A percentile compares a stretch with the other conserved stretches of the same genome.
These are phyloP conservation scores for Tor tambroides DNA, from an alignment of 2,113 vertebrate species.

Conservation along the genomic window DNA sequence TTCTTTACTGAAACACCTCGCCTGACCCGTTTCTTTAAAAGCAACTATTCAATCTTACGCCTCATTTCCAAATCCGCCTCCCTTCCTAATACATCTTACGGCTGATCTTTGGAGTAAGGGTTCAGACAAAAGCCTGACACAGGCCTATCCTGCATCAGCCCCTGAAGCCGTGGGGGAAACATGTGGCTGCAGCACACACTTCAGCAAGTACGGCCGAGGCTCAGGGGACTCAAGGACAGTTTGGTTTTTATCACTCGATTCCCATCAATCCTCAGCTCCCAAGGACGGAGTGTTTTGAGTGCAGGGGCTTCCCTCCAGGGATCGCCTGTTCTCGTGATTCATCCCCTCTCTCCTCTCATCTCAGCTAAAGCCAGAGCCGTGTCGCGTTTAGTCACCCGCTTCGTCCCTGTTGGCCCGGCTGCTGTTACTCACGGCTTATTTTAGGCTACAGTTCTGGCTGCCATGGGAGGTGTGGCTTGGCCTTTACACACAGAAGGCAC, in stretches of 20 bases:
- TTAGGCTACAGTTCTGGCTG: slow-evolving; percentile 8
- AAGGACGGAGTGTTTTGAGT: slow-evolving; percentile 41
- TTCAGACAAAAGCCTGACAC: slow-evolving; percentile 22
- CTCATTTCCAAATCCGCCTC: slow-evolving; percentile 35
- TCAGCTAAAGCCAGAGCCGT: slow-evolving; percentile 10
- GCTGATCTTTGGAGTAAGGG: not conserved
- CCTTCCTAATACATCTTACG: slow-evolving; percentile 15
- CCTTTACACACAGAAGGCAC: not conserved
- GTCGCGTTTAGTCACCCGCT: slow-evolving; percentile 28
- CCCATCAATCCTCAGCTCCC: slow-evolving; percentile 47
- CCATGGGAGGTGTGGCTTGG: not conserved
- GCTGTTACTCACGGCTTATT: slow-evolving; percentile 31
- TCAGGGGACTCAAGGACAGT: slow-evolving; percentile 33
- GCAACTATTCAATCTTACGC: slow-evolving; percentile 19
- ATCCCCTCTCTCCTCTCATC: slow-evolving; percentile 29
- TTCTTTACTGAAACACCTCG: not conserved
- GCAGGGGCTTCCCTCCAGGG: slow-evolving; percentile 20
- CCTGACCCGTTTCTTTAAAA: slow-evolving; percentile 1
- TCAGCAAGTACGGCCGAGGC: not conserved
- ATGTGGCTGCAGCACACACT: not conserved
- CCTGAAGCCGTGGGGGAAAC: slow-evolving; percentile 6
- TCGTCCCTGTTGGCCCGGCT: slow-evolving; percentile 13
- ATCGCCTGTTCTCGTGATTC: slow-evolving; percentile 41
- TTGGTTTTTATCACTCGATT: slow-evolving; percentile 51
- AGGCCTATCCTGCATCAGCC: slow-evolving; percentile 19